phyloP scores from a whole-genome alignment of 2,888 invertebrate genomes.

The Cheilosia soror region DNA sequence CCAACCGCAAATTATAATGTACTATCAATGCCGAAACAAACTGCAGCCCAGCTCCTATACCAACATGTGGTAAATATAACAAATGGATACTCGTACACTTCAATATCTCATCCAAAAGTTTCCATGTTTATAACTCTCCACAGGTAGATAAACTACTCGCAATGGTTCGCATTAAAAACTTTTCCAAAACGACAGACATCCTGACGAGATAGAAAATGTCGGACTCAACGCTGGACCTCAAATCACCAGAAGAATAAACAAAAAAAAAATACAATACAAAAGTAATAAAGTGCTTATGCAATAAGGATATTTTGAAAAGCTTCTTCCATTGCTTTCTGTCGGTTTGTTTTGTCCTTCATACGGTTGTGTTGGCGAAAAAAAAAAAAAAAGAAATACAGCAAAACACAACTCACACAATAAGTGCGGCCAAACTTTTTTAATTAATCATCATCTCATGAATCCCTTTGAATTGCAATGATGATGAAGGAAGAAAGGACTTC shows the following conservation, averaged over 20 bases:
- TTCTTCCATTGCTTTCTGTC: conserved; percentile 16
- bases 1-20: no score
- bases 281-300: conserved; percentile 53
- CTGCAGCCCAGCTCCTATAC: no score
- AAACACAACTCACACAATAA: conserved; percentile 55
- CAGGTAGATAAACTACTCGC: conserved; percentile 31
- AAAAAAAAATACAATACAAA: conserved; percentile 14
- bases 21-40: no score
- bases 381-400: neutral
- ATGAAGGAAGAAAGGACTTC: neutral
- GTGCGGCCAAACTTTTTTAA: conserved; percentile 71
- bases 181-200: conserved; percentile 17
- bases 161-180: conserved; percentile 37
- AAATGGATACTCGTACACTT: neutral
- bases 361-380: neutral
- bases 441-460: conserved; percentile 70
- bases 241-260: conserved; percentile 15
- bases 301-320: conserved; percentile 49
- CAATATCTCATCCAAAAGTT: neutral
- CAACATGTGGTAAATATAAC: no score
- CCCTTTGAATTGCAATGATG: conserved; percentile 61
- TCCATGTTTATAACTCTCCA: conserved; percentile 19
- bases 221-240: conserved; percentile 21
- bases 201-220: conserved; percentile 19
- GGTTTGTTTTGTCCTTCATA: conserved; percentile 23